A percentile compares a stretch with the other conserved stretches of the same genome.
Evolutionary conservation across 2,888 invertebrate species (phyloP).

Genomic region (Harmothoe impar): DNA sequence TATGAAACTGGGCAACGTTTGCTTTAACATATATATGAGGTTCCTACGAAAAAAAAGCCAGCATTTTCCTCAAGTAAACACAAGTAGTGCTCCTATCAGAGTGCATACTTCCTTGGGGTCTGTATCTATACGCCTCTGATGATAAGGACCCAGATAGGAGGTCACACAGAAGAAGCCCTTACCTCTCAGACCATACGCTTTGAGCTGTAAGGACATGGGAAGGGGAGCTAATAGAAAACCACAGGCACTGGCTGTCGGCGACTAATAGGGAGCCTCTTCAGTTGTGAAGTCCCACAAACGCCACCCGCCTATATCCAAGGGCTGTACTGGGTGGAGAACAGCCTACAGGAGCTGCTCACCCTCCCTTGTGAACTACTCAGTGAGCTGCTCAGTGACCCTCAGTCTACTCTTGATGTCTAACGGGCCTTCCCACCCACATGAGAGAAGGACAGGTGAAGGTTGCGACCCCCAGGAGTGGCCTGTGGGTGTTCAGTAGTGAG

Average conservation of each 20-base stretch:
- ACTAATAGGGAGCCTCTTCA: background rate
- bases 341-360: background rate
- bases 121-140: too few species aligned
- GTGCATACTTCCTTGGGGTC: too few species aligned
- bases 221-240: background rate
- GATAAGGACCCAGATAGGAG: background rate
- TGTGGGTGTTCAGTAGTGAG: background rate
- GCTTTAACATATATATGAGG: too few species aligned
- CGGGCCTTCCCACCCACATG: too few species aligned
- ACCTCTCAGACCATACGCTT: background rate
- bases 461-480: background rate
- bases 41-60: too few species aligned
- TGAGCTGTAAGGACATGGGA: background rate
- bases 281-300: background rate
- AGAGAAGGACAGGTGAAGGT: background rate
- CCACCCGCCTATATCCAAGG: background rate
- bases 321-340: background rate
- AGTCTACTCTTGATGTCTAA: background rate
- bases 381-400: background rate
- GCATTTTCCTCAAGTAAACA: too few species aligned
- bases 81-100: too few species aligned
- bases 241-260: background rate
- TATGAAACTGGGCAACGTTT: too few species aligned
- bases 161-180: background rate
- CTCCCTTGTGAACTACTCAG: background rate